Evolutionary conservation across 1,140 invertebrate genomes (phyloP).

Genomic region (Microplitis demolitor): DNA sequence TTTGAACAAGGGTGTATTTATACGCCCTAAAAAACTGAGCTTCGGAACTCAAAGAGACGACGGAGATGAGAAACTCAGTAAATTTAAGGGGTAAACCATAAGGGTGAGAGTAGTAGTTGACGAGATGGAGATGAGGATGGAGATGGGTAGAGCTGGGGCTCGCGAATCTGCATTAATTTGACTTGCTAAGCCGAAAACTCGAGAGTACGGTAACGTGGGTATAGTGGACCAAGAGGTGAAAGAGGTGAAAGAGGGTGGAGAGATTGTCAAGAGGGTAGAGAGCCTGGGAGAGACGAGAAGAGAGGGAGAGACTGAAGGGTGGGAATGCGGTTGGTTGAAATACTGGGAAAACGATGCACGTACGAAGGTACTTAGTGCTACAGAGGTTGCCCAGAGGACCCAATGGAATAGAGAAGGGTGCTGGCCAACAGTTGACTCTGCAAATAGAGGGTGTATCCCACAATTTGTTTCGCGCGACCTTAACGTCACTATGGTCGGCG

Average conservation of each 20-base stretch:
- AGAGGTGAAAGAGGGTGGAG: not conserved
- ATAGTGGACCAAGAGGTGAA: conserved; percentile 16
- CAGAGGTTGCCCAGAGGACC: conserved; percentile 11
- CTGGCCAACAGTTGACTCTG: conserved; percentile 1
- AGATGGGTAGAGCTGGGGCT: not conserved
- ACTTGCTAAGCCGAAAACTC: conserved; percentile 56
- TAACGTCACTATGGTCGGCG: not conserved
- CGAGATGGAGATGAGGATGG: not conserved
- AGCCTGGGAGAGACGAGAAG: not conserved
- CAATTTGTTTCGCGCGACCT: conserved; percentile 15
- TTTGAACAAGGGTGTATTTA: not conserved
- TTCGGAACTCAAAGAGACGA: not conserved
- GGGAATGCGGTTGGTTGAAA: conserved; percentile 5
- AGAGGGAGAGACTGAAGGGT: not conserved
- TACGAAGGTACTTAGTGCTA: conserved; percentile 22
- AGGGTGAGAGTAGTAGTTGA: not conserved
- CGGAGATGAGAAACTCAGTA: conserved; percentile 17
- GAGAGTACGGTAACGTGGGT: conserved; percentile 18
- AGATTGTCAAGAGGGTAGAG: not conserved
- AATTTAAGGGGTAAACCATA: conserved; percentile 24
- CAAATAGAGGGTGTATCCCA: conserved; percentile 15
- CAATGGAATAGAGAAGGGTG: not conserved
- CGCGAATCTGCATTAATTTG: conserved; percentile 55
- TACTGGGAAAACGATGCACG: conserved; percentile 19
- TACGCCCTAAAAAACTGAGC: conserved; percentile 15